phyloP scores from a whole-genome alignment of 2,888 invertebrate genomes.

The Tillus elongatus region DNA sequence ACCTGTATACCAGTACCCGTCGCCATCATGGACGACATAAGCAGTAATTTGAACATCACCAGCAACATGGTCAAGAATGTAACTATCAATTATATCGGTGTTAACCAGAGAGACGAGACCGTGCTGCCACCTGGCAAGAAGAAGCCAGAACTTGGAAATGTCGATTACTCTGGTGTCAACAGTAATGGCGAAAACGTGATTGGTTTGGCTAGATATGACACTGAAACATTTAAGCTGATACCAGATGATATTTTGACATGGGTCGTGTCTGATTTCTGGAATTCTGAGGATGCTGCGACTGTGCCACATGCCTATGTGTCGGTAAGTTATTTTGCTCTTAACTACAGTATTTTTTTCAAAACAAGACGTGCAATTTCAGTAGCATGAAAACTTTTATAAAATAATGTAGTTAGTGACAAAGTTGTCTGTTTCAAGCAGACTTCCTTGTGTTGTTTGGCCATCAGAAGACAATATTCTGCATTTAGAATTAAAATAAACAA shows the following conservation, averaged over 20 bases:
- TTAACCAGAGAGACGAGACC: constrained; percentile 36
- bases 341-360: too few species aligned
- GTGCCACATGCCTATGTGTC: constrained; percentile 73
- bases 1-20: constrained; percentile 30
- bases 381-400: too few species aligned
- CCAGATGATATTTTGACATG: constrained; percentile 47
- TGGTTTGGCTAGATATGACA: constrained; percentile 49
- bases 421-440: too few species aligned
- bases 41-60: constrained; percentile 17
- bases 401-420: too few species aligned
- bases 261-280: constrained; percentile 64
- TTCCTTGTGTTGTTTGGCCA: too few species aligned
- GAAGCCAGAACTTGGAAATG: constrained; percentile 33
- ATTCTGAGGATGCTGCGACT: constrained; percentile 64
- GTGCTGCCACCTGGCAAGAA: constrained; percentile 24
- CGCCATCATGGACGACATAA: constrained; percentile 28
- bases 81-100: constrained; percentile 32
- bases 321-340: too few species aligned
- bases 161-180: constrained; percentile 35
- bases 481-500: too few species aligned
- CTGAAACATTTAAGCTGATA: constrained; percentile 30
- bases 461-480: too few species aligned
- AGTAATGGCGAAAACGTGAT: constrained; percentile 53
- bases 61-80: constrained; percentile 25
- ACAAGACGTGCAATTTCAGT: too few species aligned